These are phyloP conservation scores for Blastomussa wellsi DNA, from an alignment of 92 coral and sea anemone species.

Conservation along the genomic window DNA sequence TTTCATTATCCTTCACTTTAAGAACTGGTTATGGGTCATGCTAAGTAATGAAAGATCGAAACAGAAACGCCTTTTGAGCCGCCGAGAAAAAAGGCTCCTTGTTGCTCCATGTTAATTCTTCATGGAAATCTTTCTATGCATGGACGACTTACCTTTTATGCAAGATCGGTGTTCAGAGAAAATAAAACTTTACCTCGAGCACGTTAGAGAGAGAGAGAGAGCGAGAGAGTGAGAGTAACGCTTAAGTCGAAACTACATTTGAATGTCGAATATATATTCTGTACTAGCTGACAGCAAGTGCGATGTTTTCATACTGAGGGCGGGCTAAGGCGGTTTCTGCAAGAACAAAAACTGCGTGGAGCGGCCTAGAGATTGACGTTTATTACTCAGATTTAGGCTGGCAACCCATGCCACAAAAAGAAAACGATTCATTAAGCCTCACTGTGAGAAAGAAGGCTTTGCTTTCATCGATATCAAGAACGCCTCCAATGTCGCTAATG, in stretches of 20 bases:
- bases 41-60: too few relatives aligned
- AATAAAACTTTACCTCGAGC: not conserved
- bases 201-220: not conserved
- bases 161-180: not conserved
- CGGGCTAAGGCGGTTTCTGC: not conserved
- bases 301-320: not conserved
- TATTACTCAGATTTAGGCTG: not conserved
- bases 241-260: not conserved
- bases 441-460: conserved; percentile 7
- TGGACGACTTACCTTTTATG: not conserved
- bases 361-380: not conserved
- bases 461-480: not conserved
- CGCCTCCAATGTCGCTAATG: conserved; percentile 29
- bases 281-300: not conserved
- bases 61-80: too few relatives aligned
- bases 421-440: conserved; percentile 3
- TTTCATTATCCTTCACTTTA: too few relatives aligned
- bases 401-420: not conserved
- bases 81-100: not conserved
- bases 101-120: not conserved
- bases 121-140: not conserved
- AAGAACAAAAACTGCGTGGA: not conserved
- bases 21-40: too few relatives aligned
- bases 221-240: not conserved
- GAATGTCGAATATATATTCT: not conserved